These are phyloP conservation scores for Yponomeuta malinellus DNA, from an alignment of 2,888 invertebrate species.

Conservation along the genomic window DNA sequence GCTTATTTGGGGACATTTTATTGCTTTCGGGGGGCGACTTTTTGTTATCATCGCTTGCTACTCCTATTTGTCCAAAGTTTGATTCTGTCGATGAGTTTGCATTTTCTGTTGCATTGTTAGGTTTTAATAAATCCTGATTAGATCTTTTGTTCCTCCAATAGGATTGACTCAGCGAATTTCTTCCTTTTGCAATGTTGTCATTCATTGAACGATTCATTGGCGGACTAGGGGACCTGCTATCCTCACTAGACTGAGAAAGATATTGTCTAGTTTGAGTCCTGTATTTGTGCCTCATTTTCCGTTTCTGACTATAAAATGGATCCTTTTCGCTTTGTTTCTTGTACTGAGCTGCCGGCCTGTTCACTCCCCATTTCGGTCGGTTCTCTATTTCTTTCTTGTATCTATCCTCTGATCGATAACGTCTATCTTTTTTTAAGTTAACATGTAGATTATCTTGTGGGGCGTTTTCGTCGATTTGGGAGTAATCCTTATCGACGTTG, in stretches of 20 bases:
- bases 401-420: constrained; percentile 71
- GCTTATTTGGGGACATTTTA: constrained; percentile 51
- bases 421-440: constrained; percentile 68
- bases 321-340: constrained; percentile 94
- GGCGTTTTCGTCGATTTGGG: constrained; percentile 68
- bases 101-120: constrained; percentile 38
- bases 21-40: constrained; percentile 46
- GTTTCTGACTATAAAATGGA: constrained; percentile 84
- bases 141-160: constrained; percentile 68
- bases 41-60: constrained; percentile 29
- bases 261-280: constrained; percentile 75
- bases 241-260: constrained; percentile 77
- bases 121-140: constrained; percentile 60
- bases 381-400: constrained; percentile 76
- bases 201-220: constrained; percentile 45
- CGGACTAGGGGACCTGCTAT: constrained; percentile 77
- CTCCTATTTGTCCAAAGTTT: constrained; percentile 32
- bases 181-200: constrained; percentile 52
- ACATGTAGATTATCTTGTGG: constrained; percentile 61
- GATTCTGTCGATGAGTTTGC: constrained; percentile 69
- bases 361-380: constrained; percentile 85
- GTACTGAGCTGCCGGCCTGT: constrained; percentile 86
- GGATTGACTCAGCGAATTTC: constrained; percentile 67
- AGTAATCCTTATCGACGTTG: constrained; percentile 70
- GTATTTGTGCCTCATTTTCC: constrained; percentile 80